Evolutionary conservation across 2,113 vertebrate genomes (phyloP).

Genomic region (Axis porcinus): DNA sequence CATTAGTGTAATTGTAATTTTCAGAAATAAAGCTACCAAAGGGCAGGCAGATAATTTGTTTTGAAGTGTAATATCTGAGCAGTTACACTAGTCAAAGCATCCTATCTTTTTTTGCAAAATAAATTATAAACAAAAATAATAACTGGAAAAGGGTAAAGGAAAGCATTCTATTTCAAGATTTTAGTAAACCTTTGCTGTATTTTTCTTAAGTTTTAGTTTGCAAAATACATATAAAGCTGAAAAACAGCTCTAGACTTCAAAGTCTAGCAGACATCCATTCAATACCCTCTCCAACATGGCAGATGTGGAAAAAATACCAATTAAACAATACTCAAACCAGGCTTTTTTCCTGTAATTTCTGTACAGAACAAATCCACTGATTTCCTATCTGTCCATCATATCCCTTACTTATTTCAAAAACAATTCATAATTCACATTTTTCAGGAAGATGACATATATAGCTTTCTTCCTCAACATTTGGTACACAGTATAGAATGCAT

Average conservation of each 20-base stretch:
- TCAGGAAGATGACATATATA: not conserved
- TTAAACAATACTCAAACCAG: not conserved
- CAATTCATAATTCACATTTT: not conserved
- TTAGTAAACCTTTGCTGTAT: not conserved
- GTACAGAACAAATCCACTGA: not conserved
- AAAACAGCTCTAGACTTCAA: not conserved
- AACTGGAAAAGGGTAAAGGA: not conserved
- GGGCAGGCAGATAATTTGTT: not conserved
- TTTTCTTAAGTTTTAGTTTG: not conserved
- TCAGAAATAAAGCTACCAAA: not conserved
- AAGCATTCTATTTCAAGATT: not conserved
- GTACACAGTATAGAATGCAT: not conserved
- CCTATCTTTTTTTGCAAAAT: not conserved
- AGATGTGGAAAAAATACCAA: not conserved
- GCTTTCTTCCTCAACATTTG: not conserved
- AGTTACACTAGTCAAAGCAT: not conserved
- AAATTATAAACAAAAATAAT: conserved; percentile 16
- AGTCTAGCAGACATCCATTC: not conserved
- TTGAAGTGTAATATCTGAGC: not conserved
- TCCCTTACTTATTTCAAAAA: not conserved
- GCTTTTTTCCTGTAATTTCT: not conserved
- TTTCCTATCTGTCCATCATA: not conserved
- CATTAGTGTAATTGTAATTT: not conserved
- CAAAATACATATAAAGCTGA: not conserved
- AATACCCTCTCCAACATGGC: not conserved